A percentile compares a stretch with the other conserved stretches of the same genome.
These are phyloP conservation scores for Campoletis sonorensis DNA, from an alignment of 1,140 invertebrate species.

Conservation along the genomic window DNA sequence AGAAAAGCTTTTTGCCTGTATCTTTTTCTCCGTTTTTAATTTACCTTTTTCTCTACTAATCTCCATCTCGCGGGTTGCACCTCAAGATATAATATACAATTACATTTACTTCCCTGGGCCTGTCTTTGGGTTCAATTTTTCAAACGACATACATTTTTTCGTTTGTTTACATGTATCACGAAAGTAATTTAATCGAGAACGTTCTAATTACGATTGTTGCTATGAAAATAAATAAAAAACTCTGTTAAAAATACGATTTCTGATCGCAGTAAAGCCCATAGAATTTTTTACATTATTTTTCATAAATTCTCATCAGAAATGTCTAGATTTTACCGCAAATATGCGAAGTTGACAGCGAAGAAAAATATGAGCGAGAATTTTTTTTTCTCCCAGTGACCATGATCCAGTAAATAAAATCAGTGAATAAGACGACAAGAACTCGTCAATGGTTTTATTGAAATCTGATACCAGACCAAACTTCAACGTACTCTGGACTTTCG, in stretches of 20 bases:
- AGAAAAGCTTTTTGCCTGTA: background rate
- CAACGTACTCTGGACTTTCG: background rate
- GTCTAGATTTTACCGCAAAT: background rate
- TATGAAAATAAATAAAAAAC: no score
- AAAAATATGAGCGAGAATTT: background rate
- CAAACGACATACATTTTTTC: no score
- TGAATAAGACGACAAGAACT: background rate
- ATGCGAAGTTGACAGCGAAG: background rate
- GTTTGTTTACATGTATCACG: no score
- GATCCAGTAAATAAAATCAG: background rate
- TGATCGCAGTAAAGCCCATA: no score
- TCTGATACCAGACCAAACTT: conserved; percentile 14
- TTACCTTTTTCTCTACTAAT: background rate
- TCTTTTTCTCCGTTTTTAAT: background rate
- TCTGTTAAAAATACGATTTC: no score
- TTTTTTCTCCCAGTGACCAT: background rate
- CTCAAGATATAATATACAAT: no score
- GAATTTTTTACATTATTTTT: conserved; percentile 6
- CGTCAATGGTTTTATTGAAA: conserved; percentile 12
- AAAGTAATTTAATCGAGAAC: no score
- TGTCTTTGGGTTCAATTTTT: no score
- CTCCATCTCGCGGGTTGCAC: background rate
- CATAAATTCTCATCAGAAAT: background rate
- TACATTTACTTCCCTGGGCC: no score
- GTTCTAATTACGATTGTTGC: no score